Evolutionary conservation across 1,140 invertebrate genomes (phyloP).

Genomic region (Caenorhabditis remanei): DNA sequence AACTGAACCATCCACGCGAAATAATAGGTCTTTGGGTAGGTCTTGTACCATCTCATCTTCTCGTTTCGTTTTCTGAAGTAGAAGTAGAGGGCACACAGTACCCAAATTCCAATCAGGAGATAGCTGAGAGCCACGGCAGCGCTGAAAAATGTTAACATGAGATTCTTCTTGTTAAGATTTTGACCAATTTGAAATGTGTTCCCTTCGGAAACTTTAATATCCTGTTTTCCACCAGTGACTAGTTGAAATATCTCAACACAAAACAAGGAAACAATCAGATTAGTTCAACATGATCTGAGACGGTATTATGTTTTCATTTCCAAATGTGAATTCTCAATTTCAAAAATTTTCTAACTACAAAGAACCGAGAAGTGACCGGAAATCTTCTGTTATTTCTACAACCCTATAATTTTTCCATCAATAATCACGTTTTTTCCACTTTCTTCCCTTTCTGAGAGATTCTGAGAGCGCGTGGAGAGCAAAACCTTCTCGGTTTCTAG

Average conservation of each 20-base stretch:
- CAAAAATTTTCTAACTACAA: too few relatives aligned
- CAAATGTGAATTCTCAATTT: too few relatives aligned
- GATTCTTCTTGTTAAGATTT: background rate
- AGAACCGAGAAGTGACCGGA: too few relatives aligned
- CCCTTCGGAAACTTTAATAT: too few relatives aligned
- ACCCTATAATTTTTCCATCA: background rate
- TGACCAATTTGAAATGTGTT: background rate
- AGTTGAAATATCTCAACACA: too few relatives aligned
- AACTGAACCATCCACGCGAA: conserved; percentile 26
- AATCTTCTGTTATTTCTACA: too few relatives aligned
- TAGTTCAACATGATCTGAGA: too few relatives aligned
- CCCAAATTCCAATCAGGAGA: conserved; percentile 30
- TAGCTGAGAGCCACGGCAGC: conserved; percentile 43
- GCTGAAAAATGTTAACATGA: conserved; percentile 7
- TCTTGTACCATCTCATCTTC: conserved; percentile 33
- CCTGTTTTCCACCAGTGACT: too few relatives aligned
- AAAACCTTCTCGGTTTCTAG: background rate
- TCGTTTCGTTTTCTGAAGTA: conserved; percentile 29
- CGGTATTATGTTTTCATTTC: too few relatives aligned
- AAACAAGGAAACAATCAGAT: too few relatives aligned
- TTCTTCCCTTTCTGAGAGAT: background rate
- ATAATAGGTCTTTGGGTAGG: conserved; percentile 37
- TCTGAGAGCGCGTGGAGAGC: background rate
- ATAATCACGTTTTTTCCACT: background rate
- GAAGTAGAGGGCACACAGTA: conserved; percentile 21